Percentiles rank a stretch among this genome's conserved stretches.
These are phyloP conservation scores for Remorina albescens DNA, from an alignment of 2,797 vertebrate species.

Conservation along the genomic window DNA sequence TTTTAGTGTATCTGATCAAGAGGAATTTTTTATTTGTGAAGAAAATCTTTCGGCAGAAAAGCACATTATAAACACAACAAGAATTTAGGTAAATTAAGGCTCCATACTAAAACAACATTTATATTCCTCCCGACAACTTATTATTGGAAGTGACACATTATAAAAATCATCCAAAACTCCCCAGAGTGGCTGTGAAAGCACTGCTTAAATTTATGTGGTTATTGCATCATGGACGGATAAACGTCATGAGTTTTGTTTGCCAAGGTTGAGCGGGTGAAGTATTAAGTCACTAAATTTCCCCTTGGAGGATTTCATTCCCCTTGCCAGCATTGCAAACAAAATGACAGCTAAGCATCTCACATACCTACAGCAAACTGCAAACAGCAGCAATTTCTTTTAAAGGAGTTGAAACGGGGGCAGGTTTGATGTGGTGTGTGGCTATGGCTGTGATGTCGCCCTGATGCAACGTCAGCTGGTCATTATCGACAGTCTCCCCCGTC, in stretches of 20 bases:
- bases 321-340: constrained; percentile 71
- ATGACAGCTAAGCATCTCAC: constrained; percentile 73
- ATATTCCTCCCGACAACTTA: neutral
- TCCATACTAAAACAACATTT: neutral
- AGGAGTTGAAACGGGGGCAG: constrained; percentile 38
- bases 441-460: constrained; percentile 52
- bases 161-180: neutral
- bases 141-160: constrained; percentile 30
- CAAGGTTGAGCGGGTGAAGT: constrained; percentile 53
- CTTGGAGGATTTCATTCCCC: constrained; percentile 66
- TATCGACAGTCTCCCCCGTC: constrained; percentile 42
- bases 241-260: constrained; percentile 58
- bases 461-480: constrained; percentile 66
- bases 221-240: constrained; percentile 50
- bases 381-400: constrained; percentile 59
- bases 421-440: constrained; percentile 62
- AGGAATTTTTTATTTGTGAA: constrained; percentile 2
- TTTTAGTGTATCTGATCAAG: constrained; percentile 2
- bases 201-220: constrained; percentile 33
- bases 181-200: constrained; percentile 38
- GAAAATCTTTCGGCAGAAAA: constrained; percentile 1
- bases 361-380: constrained; percentile 62
- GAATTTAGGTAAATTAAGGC: neutral
- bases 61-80: neutral
- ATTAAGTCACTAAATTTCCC: constrained; percentile 66